Base-by-base conservation (phyloP, 2,888 invertebrate species). In the Germaria angustata region DNA sequence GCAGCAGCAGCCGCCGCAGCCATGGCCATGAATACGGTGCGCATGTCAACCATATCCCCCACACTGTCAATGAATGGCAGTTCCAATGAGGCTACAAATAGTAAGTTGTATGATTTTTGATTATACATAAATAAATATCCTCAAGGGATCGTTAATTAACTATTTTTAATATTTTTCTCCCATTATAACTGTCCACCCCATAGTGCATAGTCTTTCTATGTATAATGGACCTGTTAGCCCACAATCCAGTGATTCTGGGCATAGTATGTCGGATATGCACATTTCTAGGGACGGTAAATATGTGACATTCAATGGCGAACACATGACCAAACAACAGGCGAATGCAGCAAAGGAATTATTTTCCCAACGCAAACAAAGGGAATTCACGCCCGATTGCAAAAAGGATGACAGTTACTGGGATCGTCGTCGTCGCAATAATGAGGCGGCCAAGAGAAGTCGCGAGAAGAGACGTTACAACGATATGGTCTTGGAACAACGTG, bases 371-470 rank as follows among this genome's bases (percentile, higher is more conserved):
- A 98, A 98, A 90, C 98, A 98, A 89, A 93, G 99, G 13, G 98
- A 98, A 91, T 98, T 99, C 91, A 98, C 98, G 84, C 98, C 98
- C 0, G 98, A 98, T 90, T 96, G 94, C 92, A 98, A 98, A 91
- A 99, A 99, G 90, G 98, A 99, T 89, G 97, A 98, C 87, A 97
- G 96, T 88, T 99, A 99, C 92, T 99, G 99, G 99, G 98, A 98
- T 91, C 94, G 98, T 76, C 93, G 99, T 76, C 93, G 98, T 84
- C 94, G 98, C 80, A 99, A 99, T 92, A 99, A 99, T 91, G 98
- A 98, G 91, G 99, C 99, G 0, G 99, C 99, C 76, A 98, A 99
- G 90, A 93, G 98, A 53, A 98, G 98, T 6, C 94, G 98, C n/a
- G 98, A 99, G 91, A 99, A 99, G 91, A 94, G 98, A 49, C 95